These are phyloP conservation scores for Centruroides sculpturatus DNA, from an alignment of 1,140 invertebrate species.

Conservation along the genomic window DNA sequence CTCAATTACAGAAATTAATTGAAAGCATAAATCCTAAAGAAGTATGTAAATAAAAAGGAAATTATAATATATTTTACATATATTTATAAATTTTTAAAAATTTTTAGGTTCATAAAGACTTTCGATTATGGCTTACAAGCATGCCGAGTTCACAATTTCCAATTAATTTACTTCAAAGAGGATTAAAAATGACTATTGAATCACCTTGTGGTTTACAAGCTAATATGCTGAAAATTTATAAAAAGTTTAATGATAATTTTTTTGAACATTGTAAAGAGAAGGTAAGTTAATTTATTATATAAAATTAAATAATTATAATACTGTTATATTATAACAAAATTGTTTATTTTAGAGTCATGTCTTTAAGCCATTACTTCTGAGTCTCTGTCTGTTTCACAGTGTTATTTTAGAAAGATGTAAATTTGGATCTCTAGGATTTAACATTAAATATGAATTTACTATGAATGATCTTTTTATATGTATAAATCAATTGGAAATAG, in stretches of 20 bases:
- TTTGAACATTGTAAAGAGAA: conserved; percentile 30
- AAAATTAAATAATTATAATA: no score
- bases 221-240: conserved; percentile 49
- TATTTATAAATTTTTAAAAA: not conserved
- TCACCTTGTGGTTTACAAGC: conserved; percentile 73
- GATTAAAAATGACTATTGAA: conserved; percentile 92
- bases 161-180: conserved; percentile 73
- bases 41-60: conserved; percentile 16
- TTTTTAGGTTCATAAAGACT: conserved; percentile 58
- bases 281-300: conserved; percentile 17
- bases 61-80: not conserved
- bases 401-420: conserved; percentile 76
- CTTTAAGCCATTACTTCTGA: conserved; percentile 52
- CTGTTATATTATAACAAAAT: no score
- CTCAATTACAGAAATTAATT: conserved; percentile 54
- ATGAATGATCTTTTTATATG: conserved; percentile 85
- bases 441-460: conserved; percentile 89
- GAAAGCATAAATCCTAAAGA: conserved; percentile 38
- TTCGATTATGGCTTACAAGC: conserved; percentile 85
- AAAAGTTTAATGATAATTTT: conserved; percentile 30
- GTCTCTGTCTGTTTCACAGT: conserved; percentile 88
- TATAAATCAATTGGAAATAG: conserved; percentile 58
- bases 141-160: conserved; percentile 72
- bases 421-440: conserved; percentile 90
- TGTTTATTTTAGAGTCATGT: no score